Conservation (phyloP, 1,140 invertebrate species). For the Eciton burchellii region DNA sequence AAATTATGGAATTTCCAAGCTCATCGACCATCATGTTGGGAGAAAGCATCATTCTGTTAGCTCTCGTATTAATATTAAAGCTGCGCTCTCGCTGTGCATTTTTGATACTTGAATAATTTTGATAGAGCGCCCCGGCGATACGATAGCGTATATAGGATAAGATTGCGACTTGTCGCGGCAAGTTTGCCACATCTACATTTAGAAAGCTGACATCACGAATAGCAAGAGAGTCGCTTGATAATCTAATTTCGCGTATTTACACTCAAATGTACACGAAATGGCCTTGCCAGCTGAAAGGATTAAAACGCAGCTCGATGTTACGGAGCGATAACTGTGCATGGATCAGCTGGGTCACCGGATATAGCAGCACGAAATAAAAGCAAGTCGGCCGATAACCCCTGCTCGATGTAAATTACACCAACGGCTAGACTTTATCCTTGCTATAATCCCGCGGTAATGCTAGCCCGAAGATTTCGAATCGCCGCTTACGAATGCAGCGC, state of each 20-base stretch:
- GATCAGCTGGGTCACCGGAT: slow-evolving; percentile 35
- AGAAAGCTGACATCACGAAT: too few relatives aligned
- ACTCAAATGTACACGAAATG: too few relatives aligned
- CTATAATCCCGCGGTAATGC: slow-evolving; percentile 10
- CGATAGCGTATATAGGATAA: too few relatives aligned
- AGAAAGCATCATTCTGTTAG: too few relatives aligned
- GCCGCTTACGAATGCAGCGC: slow-evolving; percentile 20
- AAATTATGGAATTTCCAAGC: neutral
- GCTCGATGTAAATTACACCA: slow-evolving; percentile 38
- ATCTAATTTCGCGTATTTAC: neutral
- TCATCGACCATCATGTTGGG: too few relatives aligned
- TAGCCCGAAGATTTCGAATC: neutral
- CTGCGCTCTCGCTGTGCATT: too few relatives aligned
- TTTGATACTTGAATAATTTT: too few relatives aligned
- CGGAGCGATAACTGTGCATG: slow-evolving; percentile 3
- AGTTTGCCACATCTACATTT: too few relatives aligned
- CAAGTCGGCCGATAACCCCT: slow-evolving; percentile 34
- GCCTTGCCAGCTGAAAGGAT: neutral
- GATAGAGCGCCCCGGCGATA: too few relatives aligned
- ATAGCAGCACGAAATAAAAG: slow-evolving; percentile 22
- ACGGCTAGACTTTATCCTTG: slow-evolving; percentile 12
- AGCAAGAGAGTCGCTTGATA: too few relatives aligned
- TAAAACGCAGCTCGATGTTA: slow-evolving; percentile 8
- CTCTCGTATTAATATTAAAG: too few relatives aligned
- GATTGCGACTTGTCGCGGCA: too few relatives aligned